Evolutionary conservation across 30 jellyfish, hydroid and myxozoan genomes (phyloP), one percentile per base, ranked within the genome.

Genomic region (Aurelia coerulea): DNA sequence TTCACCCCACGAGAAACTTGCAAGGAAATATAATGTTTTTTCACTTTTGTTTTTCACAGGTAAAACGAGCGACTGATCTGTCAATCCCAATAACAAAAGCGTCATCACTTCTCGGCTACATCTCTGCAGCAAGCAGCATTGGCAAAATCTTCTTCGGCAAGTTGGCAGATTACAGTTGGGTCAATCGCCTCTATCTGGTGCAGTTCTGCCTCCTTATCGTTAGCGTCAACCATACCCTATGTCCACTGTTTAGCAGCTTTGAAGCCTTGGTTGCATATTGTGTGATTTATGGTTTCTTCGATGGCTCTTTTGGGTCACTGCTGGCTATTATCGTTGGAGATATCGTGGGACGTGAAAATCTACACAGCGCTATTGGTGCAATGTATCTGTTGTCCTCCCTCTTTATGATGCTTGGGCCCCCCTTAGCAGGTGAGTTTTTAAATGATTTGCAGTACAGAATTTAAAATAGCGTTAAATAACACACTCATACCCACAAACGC

Each of bases 391-490:
- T 88, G 15, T 78, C 96, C 58, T 78, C 96, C 13, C 79, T 73
- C 18, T 88, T 88, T 50, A 13, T 76, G 74, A 78, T 88, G 88
- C 78, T 79, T 64, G 96, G 96, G 23, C 96, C 96, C 16, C 96
- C 96, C 39, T 67, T 88, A 4, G 96, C 96, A 67, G 96, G 96
- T 88, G 34, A 42, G 80, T 67, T 12, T 2, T 53, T 50, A 52
- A 42, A 62, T 0, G 0, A 3, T 1, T 42, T 2, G 29, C 29
- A 0, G 29, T 23, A 23, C 29, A 23, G 29, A 23, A 23, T 23
- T 23, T 23, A 23, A 23, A 23, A 23, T 23, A 23, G 29, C 29
- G 0, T 23, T 23, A 23, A 23, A 23, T 23, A 23, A 23, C 29
- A 23, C 0, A 23, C 29, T 23, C 29, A 23, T 23, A 23, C 29